These are phyloP conservation scores for Agonopterix heracliana DNA, from an alignment of 2,888 invertebrate genomes.

Conservation along the genomic window DNA sequence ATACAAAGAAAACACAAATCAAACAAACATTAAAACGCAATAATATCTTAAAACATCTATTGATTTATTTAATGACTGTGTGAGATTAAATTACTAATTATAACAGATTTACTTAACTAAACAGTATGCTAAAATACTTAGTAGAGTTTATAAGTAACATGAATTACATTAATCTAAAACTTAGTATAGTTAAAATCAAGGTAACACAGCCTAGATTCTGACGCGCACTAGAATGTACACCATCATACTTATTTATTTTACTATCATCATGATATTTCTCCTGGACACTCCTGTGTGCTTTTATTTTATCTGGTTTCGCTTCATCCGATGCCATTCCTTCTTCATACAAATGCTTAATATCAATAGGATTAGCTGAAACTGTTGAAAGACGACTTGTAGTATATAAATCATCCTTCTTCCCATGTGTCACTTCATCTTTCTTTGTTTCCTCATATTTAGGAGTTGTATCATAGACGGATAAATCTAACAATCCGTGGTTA, in stretches of 20 bases:
- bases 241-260: conserved; percentile 16
- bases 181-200: conserved; percentile 25
- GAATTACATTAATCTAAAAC: conserved; percentile 35
- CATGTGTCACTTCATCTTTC: conserved; percentile 8
- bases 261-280: conserved; percentile 24
- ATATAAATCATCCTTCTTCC: conserved; percentile 23
- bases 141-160: conserved; percentile 9
- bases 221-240: conserved; percentile 17
- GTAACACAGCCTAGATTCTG: conserved; percentile 27
- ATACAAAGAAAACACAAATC: background rate
- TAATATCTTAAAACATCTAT: conserved; percentile 4
- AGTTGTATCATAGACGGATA: conserved; percentile 17
- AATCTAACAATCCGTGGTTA: conserved; percentile 23
- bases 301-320: conserved; percentile 54
- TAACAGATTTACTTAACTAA: conserved; percentile 13
- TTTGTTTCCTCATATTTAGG: conserved; percentile 14
- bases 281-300: conserved; percentile 48
- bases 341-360: conserved; percentile 28
- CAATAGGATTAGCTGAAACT: conserved; percentile 56
- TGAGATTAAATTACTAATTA: conserved; percentile 41
- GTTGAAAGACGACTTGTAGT: conserved; percentile 60
- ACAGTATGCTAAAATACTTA: conserved; percentile 23
- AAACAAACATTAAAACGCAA: background rate
- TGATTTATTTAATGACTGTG: conserved; percentile 68
- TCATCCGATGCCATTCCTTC: conserved; percentile 63